Evolutionary conservation across 2,888 invertebrate species (phyloP).

Genomic region (Artemia sinica): DNA sequence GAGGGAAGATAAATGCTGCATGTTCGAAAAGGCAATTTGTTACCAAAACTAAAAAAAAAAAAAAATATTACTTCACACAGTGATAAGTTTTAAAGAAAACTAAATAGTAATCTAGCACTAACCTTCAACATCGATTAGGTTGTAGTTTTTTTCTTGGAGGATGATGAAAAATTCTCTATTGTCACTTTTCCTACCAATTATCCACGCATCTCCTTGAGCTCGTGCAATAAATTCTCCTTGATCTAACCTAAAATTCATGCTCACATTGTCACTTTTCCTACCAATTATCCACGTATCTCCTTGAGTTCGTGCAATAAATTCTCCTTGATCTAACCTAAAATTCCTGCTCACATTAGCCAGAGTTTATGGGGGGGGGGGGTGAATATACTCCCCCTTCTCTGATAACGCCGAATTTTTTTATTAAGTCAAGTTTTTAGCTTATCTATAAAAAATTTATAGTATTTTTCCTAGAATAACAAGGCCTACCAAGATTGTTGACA

Average conservation of each 20-base stretch:
- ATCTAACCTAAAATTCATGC: too few species aligned
- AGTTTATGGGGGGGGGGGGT: too few species aligned
- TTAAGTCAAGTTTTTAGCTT: too few species aligned
- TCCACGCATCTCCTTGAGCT: conserved; percentile 79
- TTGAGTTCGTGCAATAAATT: conserved; percentile 65
- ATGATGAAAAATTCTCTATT: conserved; percentile 79
- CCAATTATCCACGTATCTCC: conserved; percentile 91
- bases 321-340: conserved; percentile 36
- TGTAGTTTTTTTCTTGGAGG: conserved; percentile 75
- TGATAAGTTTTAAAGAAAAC: conserved; percentile 19
- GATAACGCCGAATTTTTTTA: too few species aligned
- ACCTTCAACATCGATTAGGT: conserved; percentile 80
- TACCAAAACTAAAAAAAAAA: background rate
- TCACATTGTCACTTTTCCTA: conserved; percentile 68
- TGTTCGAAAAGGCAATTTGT: conserved; percentile 22
- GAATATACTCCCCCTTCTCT: too few species aligned
- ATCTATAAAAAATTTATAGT: too few species aligned
- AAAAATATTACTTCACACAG: conserved; percentile 16
- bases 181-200: conserved; percentile 79
- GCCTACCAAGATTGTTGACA: too few species aligned
- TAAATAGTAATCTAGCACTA: conserved; percentile 28
- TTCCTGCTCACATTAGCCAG: too few species aligned
- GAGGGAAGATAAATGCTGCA: too few species aligned
- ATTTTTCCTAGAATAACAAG: too few species aligned
- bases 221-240: conserved; percentile 61